Percentiles rank a stretch among this genome's conserved stretches.
These are phyloP conservation scores for Akabosia matsudoensis DNA, from an alignment of 1,140 invertebrate species.

Conservation along the genomic window DNA sequence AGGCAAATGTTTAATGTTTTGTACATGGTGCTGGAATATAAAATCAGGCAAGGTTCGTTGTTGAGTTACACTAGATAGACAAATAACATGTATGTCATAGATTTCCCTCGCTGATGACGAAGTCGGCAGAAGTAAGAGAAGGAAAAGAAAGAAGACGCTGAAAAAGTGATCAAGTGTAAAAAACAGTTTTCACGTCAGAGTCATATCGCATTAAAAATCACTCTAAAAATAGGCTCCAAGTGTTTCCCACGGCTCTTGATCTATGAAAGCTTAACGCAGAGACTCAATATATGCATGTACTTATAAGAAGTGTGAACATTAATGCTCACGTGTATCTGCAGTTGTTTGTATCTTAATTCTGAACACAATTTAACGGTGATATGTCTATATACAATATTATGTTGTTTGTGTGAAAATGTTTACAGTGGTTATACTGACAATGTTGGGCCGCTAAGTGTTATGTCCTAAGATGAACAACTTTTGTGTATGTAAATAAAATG, in stretches of 20 bases:
- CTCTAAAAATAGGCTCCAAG: constrained; percentile 18
- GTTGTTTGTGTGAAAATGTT: too few species aligned
- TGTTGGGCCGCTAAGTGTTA: too few species aligned
- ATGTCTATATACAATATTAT: too few species aligned
- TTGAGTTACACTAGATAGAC: neutral
- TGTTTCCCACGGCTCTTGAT: constrained; percentile 7
- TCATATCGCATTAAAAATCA: constrained; percentile 16
- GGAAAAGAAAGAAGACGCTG: neutral
- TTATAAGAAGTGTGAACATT: neutral
- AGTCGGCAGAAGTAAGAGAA: neutral
- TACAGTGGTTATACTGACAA: too few species aligned
- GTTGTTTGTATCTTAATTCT: too few species aligned
- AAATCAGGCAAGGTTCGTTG: neutral
- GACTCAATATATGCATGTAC: too few species aligned
- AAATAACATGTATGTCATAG: neutral
- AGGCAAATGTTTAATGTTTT: neutral
- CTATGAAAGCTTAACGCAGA: too few species aligned
- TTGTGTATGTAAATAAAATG: neutral
- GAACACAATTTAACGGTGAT: too few species aligned
- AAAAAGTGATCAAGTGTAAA: constrained; percentile 21
- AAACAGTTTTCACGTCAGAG: neutral
- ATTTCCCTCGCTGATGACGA: neutral
- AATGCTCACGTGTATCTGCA: neutral
- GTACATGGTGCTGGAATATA: neutral
- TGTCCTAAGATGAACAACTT: neutral